Evolutionary conservation across 2,888 invertebrate genomes (phyloP).

Genomic region (Leptogaster cylindrica): DNA sequence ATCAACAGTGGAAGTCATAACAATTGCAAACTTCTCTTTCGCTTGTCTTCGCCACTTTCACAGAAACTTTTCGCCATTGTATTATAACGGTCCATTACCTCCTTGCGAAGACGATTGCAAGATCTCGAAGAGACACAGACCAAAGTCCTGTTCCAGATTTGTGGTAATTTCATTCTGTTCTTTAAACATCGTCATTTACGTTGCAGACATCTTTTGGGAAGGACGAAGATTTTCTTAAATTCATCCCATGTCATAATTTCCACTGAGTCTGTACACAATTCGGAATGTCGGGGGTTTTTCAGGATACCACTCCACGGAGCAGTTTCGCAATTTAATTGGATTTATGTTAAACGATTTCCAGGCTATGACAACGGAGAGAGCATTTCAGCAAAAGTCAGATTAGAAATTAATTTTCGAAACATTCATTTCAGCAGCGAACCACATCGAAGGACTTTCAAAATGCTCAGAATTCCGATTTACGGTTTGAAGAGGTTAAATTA

Average conservation of each 20-base stretch:
- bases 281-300: neutral
- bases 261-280: neutral
- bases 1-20: too few species aligned
- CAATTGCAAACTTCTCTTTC: too few species aligned
- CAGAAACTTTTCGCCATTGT: constrained; percentile 21
- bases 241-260: neutral
- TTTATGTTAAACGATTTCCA: constrained; percentile 28
- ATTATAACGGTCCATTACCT: constrained; percentile 17
- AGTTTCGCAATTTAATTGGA: constrained; percentile 33
- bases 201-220: neutral
- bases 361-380: neutral
- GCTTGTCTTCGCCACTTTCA: too few species aligned
- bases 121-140: neutral
- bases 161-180: too few species aligned
- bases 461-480: constrained; percentile 14
- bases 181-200: too few species aligned
- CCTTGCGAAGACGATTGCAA: constrained; percentile 3
- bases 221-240: constrained; percentile 8
- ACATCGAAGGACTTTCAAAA: neutral
- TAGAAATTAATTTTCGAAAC: constrained; percentile 29
- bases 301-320: neutral
- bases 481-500: constrained; percentile 8
- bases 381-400: constrained; percentile 18
- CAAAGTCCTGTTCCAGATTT: neutral
- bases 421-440: neutral